Evolutionary conservation across 2,797 vertebrate genomes (phyloP), one percentile per base, ranked within the genome.

Genomic region (Catharus ustulatus): DNA sequence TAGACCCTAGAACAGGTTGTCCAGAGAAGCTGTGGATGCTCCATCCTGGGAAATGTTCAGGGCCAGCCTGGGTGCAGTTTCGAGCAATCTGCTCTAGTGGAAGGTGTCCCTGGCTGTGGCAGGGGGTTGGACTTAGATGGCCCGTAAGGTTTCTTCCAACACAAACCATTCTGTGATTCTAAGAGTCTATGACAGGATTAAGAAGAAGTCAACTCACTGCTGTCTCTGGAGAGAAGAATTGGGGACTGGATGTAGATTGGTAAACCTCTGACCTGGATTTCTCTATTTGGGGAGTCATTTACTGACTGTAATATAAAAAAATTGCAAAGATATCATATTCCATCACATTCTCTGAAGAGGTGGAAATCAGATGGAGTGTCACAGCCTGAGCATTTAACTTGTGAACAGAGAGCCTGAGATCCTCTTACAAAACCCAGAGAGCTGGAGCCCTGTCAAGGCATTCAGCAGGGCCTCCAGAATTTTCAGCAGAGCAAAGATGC

Each of bases 91-190:
- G 38, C 7, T 51, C 26, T 45, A 42, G 38, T 34, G 30, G 21
- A 77, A 64, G 21, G 8, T 34, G 21, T 45, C 38, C 57, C 51
- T 46, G 51, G 5, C 18, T 0, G 0, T 22, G 21, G 24, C n/a
- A 58, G 10, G 5, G 16, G 2, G 3, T 8, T 58, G 18, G n/a
- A 46, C 26, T 42, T 72, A 52, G 4, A 36, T 8, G n/a, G 13
- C 27, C n/a, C 46, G 38, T 45, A 58, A 45, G 24, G 38, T 73
- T 63, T 49, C 59, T 51, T 64, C 19, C 19, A 73, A 64, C 23
- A 64, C 27, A 73, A 73, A 72, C 11, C 29, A 58, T 45, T 51
- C 67, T 51, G 32, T 45, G 59, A 73, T 58, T 64, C 57, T 71
- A 76, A 38, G 40, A 66, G 32, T 59, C 22, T 46, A 15, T 27